Percentiles rank a stretch among this genome's conserved stretches.
Conservation (phyloP, 2,797 vertebrate species). For the Muscicapa striata region DNA sequence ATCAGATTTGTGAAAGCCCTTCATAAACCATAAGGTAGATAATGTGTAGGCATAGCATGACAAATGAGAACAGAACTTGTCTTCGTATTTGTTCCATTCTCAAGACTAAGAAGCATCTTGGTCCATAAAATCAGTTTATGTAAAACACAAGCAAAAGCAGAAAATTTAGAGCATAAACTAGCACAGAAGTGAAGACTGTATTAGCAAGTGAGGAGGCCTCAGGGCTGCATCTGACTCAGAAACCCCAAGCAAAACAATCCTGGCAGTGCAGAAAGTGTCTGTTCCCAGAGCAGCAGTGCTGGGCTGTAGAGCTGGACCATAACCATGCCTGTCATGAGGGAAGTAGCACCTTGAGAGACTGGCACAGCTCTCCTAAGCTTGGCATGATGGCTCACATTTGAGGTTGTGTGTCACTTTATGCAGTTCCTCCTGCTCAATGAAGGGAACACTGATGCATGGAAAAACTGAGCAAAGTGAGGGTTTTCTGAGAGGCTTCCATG, state of each 20-base stretch:
- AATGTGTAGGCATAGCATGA: background rate
- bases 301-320: background rate
- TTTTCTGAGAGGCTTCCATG: background rate
- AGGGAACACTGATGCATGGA: background rate
- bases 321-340: background rate
- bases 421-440: background rate
- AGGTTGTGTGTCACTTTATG: background rate
- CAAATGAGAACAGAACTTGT: background rate
- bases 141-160: slow-evolving; percentile 1
- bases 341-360: background rate
- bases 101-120: background rate
- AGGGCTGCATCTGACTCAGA: background rate
- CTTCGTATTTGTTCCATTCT: background rate
- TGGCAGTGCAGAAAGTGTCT: background rate
- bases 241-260: background rate
- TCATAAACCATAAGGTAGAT: background rate
- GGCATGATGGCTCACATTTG: background rate
- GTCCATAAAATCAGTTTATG: background rate
- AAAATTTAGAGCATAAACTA: background rate
- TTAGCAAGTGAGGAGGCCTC: background rate
- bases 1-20: background rate
- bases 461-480: background rate
- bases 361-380: background rate
- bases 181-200: background rate
- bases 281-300: background rate